Conservation (phyloP, 1,140 invertebrate genomes). For the Steinernema feltiae region DNA sequence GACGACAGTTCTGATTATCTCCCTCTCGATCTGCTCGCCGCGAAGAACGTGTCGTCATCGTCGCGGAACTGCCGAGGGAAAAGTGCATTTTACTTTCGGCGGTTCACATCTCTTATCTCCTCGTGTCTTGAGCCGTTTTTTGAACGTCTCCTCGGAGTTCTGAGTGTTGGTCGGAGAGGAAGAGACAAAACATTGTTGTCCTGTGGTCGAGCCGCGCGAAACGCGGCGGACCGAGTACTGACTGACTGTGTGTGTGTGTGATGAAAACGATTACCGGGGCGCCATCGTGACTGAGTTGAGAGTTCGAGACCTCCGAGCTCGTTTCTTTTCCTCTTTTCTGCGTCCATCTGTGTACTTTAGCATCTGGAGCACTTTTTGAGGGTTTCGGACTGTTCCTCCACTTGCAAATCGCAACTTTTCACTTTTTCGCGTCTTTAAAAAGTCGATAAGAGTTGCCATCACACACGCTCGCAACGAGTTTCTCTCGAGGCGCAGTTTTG, state of each 20-base stretch:
- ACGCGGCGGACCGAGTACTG: background rate
- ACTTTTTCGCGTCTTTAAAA: background rate
- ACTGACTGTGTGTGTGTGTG: too few species aligned
- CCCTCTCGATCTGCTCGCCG: background rate
- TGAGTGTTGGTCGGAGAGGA: background rate
- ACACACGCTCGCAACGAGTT: too few species aligned
- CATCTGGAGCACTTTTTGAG: background rate
- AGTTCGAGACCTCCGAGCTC: background rate
- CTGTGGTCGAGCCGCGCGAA: background rate
- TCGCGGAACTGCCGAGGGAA: too few species aligned
- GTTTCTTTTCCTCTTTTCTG: background rate
- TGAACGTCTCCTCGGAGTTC: too few species aligned
- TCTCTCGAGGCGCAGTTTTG: too few species aligned
- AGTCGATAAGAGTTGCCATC: background rate
- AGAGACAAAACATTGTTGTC: background rate
- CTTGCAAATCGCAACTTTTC: background rate
- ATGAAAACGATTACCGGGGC: background rate
- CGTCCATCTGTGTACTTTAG: too few species aligned
- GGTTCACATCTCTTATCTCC: background rate
- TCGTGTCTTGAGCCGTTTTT: slow-evolving; percentile 3
- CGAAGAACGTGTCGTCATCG: too few species aligned
- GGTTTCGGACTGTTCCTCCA: background rate
- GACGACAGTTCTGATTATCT: background rate
- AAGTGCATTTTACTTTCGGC: background rate
- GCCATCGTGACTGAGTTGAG: slow-evolving; percentile 3